phyloP scores from a whole-genome alignment of 2,888 invertebrate species.

The Aricia artaxerxes region DNA sequence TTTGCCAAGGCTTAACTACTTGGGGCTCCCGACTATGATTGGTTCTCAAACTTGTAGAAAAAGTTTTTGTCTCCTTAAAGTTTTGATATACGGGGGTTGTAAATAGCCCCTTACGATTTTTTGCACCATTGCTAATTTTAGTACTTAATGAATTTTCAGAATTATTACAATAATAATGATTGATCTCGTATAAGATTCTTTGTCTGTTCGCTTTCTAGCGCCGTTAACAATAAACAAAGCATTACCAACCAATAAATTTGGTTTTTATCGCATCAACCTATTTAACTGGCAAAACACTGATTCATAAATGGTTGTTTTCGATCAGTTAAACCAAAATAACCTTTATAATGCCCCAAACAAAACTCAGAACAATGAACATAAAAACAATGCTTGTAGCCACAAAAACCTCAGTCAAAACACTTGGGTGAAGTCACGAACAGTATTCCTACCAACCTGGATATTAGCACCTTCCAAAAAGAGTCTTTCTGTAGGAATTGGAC shows the following conservation, averaged over 20 bases:
- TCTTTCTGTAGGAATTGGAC: conserved; percentile 45
- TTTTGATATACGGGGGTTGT: too few relatives aligned
- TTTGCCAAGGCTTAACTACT: too few relatives aligned
- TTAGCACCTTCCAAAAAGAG: conserved; percentile 48
- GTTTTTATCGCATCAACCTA: neutral
- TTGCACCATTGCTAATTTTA: too few relatives aligned
- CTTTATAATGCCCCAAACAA: neutral
- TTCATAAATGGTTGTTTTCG: neutral
- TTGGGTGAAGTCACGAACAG: neutral
- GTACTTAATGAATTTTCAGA: too few relatives aligned
- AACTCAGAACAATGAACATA: neutral
- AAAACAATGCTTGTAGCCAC: neutral
- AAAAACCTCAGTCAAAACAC: neutral
- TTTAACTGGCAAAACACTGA: neutral
- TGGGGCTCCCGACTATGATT: too few relatives aligned
- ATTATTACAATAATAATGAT: neutral
- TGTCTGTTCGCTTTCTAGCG: neutral
- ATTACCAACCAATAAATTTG: neutral
- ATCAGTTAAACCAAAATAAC: neutral
- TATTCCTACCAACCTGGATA: conserved; percentile 38
- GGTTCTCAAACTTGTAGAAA: too few relatives aligned
- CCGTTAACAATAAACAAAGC: neutral
- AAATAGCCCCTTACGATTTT: too few relatives aligned
- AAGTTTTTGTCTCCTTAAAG: too few relatives aligned
- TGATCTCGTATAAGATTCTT: conserved; percentile 3